These are phyloP conservation scores for Melanotaenia trifasciata DNA, from an alignment of 2,797 vertebrate genomes.

Conservation along the genomic window DNA sequence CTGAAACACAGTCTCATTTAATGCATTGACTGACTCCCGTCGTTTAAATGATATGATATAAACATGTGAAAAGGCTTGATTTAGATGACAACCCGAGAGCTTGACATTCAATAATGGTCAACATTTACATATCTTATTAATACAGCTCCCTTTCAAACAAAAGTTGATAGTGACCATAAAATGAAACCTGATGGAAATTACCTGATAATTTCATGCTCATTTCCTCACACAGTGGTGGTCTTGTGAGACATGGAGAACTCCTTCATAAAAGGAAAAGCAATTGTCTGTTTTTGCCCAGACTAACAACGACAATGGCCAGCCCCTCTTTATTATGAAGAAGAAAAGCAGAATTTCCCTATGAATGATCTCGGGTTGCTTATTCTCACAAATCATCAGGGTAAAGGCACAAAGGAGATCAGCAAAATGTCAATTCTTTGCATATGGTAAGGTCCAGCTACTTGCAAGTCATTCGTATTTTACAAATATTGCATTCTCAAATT, in stretches of 20 bases:
- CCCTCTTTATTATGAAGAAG: constrained; percentile 54
- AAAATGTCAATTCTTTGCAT: constrained; percentile 64
- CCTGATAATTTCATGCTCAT: constrained; percentile 57
- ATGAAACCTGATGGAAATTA: constrained; percentile 62
- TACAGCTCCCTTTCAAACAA: constrained; percentile 45
- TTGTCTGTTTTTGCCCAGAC: constrained; percentile 51
- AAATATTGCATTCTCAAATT: constrained; percentile 55
- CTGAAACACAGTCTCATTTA: constrained; percentile 7
- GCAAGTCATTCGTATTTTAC: constrained; percentile 55
- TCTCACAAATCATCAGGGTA: constrained; percentile 55
- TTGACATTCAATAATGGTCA: constrained; percentile 83
- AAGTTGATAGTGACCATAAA: constrained; percentile 47
- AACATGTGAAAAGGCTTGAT: constrained; percentile 40
- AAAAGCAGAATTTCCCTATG: constrained; percentile 79
- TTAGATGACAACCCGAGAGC: constrained; percentile 48
- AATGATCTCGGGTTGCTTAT: constrained; percentile 73
- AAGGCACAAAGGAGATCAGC: constrained; percentile 48
- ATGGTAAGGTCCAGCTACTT: constrained; percentile 45
- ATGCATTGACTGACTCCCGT: constrained; percentile 1
- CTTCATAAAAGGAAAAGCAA: constrained; percentile 55
- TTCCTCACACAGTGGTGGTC: constrained; percentile 44
- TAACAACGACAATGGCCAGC: constrained; percentile 65
- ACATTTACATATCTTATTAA: constrained; percentile 78
- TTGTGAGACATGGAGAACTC: constrained; percentile 42
- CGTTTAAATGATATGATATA: not conserved